Evolutionary conservation across 2,113 vertebrate species (phyloP), one percentile per base, ranked within the genome.

Genomic region (Halcyon senegalensis): DNA sequence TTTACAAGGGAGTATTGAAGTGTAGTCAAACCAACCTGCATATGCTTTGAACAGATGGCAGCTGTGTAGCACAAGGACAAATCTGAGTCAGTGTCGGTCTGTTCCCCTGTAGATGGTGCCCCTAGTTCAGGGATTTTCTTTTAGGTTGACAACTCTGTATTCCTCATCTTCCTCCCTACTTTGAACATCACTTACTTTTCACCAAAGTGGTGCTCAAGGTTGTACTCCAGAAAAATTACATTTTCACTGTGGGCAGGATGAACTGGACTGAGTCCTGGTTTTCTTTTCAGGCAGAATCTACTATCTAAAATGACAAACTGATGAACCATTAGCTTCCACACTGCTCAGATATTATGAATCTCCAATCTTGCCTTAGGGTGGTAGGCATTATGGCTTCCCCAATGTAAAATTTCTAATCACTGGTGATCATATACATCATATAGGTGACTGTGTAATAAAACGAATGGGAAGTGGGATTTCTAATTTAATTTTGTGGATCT

Each of bases 51-150:
- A 41, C 51, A 89, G 66, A 84, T 69, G 80, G 81, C 86, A 92
- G 74, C 90, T 82, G 5, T 59, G 51, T 46, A 94, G 48, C 5
- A 7, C 5, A 39, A 41, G 82, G 87, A 89, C 41, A 55, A 46
- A 79, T 72, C 66, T 63, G 78, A 96, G 73, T 44, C 87, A 78
- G 75, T 73, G 48, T 94, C 76, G 53, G 86, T 31, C 77, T 92
- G 51, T 94, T 96, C 92, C 95, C 96, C 96, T 97, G 96, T 95
- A 96, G 95, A 96, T 96, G 96, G 96, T 97, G 96, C 95, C 93
- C 59, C 89, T 84, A 81, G 66, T 96, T 93, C 90, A 95, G 78
- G 58, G 87, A 91, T 96, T 90, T 28, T 91, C 46, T 93, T 95
- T 94, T 43, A 39, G 91, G 80, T 81, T 89, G 50, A 48, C 62